Percentiles rank a stretch among this genome's conserved stretches.
Conservation (phyloP, 2,888 invertebrate species). For the Trissolcus japonicus region DNA sequence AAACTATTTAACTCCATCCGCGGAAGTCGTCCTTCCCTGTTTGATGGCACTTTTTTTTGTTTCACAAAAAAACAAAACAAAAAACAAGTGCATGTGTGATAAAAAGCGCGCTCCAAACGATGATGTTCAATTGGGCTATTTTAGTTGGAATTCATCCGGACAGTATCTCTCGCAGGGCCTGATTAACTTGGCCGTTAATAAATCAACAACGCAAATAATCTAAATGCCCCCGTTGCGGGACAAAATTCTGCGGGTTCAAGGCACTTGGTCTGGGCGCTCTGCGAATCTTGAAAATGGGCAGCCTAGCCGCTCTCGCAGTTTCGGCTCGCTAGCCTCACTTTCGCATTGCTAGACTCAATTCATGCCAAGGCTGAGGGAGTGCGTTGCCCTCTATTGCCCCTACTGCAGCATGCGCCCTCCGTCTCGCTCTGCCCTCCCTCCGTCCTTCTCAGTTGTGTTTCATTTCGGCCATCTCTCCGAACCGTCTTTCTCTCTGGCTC, state of each 20-base stretch:
- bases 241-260: conserved; percentile 45
- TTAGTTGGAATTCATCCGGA: conserved; percentile 8
- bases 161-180: conserved; percentile 7
- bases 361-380: conserved; percentile 77
- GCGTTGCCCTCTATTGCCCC: conserved; percentile 76
- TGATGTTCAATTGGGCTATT: conserved; percentile 8
- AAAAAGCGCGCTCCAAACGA: conserved; percentile 6
- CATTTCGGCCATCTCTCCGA: conserved; percentile 13
- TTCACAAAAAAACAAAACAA: conserved; percentile 1
- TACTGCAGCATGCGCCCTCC: conserved; percentile 64
- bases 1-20: conserved; percentile 24
- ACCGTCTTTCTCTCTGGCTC: conserved; percentile 27
- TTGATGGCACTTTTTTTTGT: too few species aligned
- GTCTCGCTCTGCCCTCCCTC: conserved; percentile 29
- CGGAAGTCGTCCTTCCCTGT: not conserved
- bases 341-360: conserved; percentile 77
- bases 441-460: not conserved
- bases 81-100: not conserved
- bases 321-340: conserved; percentile 72
- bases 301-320: conserved; percentile 63
- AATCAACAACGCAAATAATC: conserved; percentile 23
- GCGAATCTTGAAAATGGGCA: conserved; percentile 40
- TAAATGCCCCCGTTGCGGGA: conserved; percentile 5
- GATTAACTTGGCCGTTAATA: conserved; percentile 18
- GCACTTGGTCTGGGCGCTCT: conserved; percentile 29